Evolutionary conservation across 2,888 invertebrate species (phyloP).

Genomic region (Girardia tigrina): DNA sequence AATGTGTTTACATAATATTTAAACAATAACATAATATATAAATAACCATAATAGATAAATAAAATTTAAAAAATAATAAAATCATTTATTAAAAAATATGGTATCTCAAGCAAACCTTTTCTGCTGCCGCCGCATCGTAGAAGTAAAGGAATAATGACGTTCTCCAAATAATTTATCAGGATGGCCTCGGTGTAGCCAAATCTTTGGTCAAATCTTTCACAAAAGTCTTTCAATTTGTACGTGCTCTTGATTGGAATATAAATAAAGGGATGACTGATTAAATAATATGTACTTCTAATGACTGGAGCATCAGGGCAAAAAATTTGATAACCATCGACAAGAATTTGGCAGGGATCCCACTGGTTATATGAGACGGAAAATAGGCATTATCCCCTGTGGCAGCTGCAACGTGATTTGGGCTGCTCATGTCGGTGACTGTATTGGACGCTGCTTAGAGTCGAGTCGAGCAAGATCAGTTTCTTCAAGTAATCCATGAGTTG

Average conservation of each 20-base stretch:
- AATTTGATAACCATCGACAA: slow-evolving; percentile 87
- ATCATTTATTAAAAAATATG: no score
- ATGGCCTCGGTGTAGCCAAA: neutral
- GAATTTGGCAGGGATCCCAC: slow-evolving; percentile 57
- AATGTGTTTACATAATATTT: no score
- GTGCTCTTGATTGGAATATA: slow-evolving; percentile 15
- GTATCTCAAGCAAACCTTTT: no score
- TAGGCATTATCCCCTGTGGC: slow-evolving; percentile 37
- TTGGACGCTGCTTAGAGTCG: slow-evolving; percentile 40
- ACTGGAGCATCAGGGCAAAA: slow-evolving; percentile 81
- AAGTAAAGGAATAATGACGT: slow-evolving; percentile 85
- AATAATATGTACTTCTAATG: slow-evolving; percentile 61
- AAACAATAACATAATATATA: no score
- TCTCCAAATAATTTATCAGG: slow-evolving; percentile 58
- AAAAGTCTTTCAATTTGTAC: slow-evolving; percentile 32
- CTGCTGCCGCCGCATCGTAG: slow-evolving; percentile 82
- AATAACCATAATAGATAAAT: no score
- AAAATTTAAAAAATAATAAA: no score
- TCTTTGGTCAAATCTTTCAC: slow-evolving; percentile 29
- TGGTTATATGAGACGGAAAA: slow-evolving; percentile 61
- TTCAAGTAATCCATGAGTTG: slow-evolving; percentile 28
- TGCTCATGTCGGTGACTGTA: slow-evolving; percentile 37
- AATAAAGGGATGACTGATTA: neutral
- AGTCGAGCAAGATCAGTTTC: slow-evolving; percentile 28
- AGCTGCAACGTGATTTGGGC: slow-evolving; percentile 19